A percentile compares a stretch with the other conserved stretches of the same genome.
Evolutionary conservation across 2,888 invertebrate genomes (phyloP).

Genomic region (Ligdia adustata): DNA sequence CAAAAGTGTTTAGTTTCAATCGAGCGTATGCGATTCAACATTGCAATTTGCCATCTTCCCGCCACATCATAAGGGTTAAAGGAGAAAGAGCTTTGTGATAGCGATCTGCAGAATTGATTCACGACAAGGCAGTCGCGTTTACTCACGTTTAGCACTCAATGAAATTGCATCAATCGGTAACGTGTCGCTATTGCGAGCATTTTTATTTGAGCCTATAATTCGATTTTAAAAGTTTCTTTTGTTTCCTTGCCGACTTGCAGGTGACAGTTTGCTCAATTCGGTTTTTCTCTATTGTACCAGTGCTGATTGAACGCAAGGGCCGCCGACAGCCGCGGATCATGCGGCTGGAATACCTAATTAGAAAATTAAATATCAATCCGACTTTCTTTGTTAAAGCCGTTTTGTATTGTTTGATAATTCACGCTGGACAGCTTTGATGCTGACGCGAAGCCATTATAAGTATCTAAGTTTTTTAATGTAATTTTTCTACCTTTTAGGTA

Average conservation of each 20-base stretch:
- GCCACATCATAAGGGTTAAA: slow-evolving; percentile 49
- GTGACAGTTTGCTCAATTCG: slow-evolving; percentile 53
- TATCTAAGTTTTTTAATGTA: no score
- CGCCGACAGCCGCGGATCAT: slow-evolving; percentile 2
- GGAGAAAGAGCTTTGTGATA: slow-evolving; percentile 40
- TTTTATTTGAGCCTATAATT: slow-evolving; percentile 72
- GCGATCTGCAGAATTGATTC: slow-evolving; percentile 56
- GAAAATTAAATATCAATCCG: background rate
- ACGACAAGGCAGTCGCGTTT: slow-evolving; percentile 64
- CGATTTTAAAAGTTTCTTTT: slow-evolving; percentile 60
- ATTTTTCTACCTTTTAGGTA: slow-evolving; percentile 84
- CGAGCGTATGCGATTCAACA: slow-evolving; percentile 35
- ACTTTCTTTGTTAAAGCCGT: background rate
- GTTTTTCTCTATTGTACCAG: slow-evolving; percentile 38
- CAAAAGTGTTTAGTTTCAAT: slow-evolving; percentile 45
- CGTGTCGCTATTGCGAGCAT: slow-evolving; percentile 76
- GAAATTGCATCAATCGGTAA: slow-evolving; percentile 77
- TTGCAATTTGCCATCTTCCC: slow-evolving; percentile 51
- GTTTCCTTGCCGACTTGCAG: slow-evolving; percentile 58
- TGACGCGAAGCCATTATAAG: no score
- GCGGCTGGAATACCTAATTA: slow-evolving; percentile 12
- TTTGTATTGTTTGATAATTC: background rate
- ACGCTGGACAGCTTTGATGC: no score
- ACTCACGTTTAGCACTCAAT: slow-evolving; percentile 80
- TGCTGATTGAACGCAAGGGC: slow-evolving; percentile 25